Evolutionary conservation across 2,797 vertebrate species (phyloP).

Genomic region (Borostomias antarcticus): DNA sequence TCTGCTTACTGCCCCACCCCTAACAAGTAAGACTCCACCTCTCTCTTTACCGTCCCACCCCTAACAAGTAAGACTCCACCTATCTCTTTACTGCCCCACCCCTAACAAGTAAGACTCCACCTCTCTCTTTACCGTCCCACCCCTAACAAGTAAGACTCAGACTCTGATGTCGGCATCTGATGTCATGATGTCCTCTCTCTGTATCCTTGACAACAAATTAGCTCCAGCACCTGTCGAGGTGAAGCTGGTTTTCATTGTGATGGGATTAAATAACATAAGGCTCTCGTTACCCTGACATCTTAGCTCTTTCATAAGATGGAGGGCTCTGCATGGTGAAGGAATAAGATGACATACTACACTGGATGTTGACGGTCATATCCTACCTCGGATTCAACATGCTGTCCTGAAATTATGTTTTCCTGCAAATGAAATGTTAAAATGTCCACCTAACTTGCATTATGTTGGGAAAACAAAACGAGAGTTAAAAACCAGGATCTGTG

Average conservation of each 20-base stretch:
- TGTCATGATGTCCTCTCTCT: conserved; percentile 44
- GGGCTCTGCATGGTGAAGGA: background rate
- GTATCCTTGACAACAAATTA: conserved; percentile 37
- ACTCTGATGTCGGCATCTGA: conserved; percentile 54
- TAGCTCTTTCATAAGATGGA: conserved; percentile 15
- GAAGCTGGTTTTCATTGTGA: conserved; percentile 44
- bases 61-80: conserved; percentile 49
- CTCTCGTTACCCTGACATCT: conserved; percentile 28
- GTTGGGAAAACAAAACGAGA: too few relatives aligned
- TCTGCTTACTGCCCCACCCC: too few relatives aligned
- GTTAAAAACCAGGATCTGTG: too few relatives aligned
- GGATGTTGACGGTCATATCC: background rate
- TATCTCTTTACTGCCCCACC: conserved; percentile 27
- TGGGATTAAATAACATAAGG: conserved; percentile 39
- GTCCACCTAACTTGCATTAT: too few relatives aligned
- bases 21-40: background rate
- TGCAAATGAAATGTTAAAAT: background rate
- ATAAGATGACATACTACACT: background rate
- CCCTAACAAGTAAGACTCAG: conserved; percentile 9
- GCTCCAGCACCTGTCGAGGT: conserved; percentile 29
- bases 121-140: conserved; percentile 24
- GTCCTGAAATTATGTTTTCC: background rate
- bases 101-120: conserved; percentile 49
- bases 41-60: conserved; percentile 23
- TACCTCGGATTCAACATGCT: background rate